These are phyloP conservation scores for Syrrhaptes paradoxus DNA, from an alignment of 2,113 vertebrate genomes.

Conservation along the genomic window DNA sequence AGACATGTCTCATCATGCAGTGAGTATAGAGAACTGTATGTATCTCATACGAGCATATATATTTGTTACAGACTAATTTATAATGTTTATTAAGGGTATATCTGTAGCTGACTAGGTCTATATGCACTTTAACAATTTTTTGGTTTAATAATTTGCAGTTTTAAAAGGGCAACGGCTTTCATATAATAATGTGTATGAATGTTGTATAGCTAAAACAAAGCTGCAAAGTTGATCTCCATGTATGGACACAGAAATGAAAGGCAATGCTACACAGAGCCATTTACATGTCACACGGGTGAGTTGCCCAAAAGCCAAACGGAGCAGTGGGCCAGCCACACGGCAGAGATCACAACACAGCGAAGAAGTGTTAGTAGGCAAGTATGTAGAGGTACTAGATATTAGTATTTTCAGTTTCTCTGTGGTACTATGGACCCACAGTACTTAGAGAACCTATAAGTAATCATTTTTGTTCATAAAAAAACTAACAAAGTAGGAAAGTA, in stretches of 20 bases:
- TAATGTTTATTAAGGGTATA: neutral
- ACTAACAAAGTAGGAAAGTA: neutral
- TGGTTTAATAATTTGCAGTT: neutral
- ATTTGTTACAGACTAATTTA: neutral
- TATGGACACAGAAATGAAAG: neutral
- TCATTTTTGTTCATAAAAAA: neutral
- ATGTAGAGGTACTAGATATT: neutral
- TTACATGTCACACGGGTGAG: neutral
- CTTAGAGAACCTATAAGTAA: neutral
- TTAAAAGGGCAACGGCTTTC: neutral
- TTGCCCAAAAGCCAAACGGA: neutral
- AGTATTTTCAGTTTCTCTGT: neutral
- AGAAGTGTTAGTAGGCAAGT: neutral
- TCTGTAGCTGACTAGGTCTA: neutral
- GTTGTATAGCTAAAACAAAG: neutral
- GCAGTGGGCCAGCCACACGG: neutral
- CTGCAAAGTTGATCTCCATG: neutral
- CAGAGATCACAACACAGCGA: neutral
- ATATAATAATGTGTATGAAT: neutral
- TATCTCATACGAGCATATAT: neutral
- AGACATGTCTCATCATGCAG: neutral
- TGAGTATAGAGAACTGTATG: neutral
- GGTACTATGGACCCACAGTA: neutral
- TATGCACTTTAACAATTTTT: too few relatives aligned
- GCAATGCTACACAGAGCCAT: neutral